Percentiles rank a stretch among this genome's conserved stretches.
phyloP scores from a whole-genome alignment of 2,888 invertebrate genomes.

The Podotricha telesiphe region DNA sequence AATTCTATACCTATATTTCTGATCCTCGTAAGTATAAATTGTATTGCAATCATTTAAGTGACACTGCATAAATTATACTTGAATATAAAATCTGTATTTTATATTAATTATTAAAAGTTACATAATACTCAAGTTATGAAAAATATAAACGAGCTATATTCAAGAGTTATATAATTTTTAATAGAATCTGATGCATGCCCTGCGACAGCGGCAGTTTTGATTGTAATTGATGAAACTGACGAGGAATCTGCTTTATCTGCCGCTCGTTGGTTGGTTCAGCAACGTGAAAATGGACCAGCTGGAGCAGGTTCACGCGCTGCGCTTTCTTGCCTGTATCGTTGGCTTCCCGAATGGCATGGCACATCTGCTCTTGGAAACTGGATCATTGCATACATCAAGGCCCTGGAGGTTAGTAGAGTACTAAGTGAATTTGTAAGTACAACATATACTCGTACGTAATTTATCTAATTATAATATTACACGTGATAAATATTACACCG shows the following conservation, averaged over 20 bases:
- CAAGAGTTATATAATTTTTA: conserved; percentile 10
- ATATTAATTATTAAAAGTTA: neutral
- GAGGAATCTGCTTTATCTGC: conserved; percentile 58
- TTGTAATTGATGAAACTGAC: conserved; percentile 78
- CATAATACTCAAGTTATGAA: too few relatives aligned
- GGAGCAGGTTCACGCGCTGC: conserved; percentile 85
- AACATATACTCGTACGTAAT: neutral
- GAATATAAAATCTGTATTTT: neutral
- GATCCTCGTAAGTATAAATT: conserved; percentile 74
- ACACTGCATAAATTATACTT: neutral
- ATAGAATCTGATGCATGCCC: conserved; percentile 80
- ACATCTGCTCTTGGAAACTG: conserved; percentile 86
- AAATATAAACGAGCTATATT: neutral
- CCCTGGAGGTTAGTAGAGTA: conserved; percentile 75
- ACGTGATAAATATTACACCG: too few relatives aligned
- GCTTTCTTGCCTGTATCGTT: conserved; percentile 86
- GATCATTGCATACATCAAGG: conserved; percentile 86
- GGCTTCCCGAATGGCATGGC: conserved; percentile 86
- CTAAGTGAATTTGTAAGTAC: neutral
- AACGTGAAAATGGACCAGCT: conserved; percentile 65
- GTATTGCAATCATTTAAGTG: too few relatives aligned
- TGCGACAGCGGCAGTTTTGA: conserved; percentile 84
- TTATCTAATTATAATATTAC: too few relatives aligned
- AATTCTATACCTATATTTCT: conserved; percentile 84
- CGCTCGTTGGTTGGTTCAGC: conserved; percentile 72